phyloP scores from a whole-genome alignment of 53 echinoderm and acorn worm genomes.

The Stichopus horrens region DNA sequence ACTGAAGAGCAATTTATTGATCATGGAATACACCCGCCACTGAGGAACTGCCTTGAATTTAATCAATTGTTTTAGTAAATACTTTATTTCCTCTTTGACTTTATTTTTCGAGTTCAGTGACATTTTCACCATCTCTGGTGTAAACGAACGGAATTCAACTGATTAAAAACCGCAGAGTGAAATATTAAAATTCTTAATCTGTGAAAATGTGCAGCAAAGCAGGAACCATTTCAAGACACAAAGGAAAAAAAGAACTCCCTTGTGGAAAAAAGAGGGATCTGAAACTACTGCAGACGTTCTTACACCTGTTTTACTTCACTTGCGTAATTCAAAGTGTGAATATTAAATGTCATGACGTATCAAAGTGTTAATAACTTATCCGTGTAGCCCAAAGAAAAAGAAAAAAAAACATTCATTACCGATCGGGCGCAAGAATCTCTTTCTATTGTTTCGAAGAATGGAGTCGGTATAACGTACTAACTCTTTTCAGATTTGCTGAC shows the following conservation, averaged over 20 bases:
- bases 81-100: background rate
- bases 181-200: background rate
- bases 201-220: background rate
- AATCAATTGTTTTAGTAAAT: background rate
- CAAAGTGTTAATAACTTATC: background rate
- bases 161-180: background rate
- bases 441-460: too few species aligned
- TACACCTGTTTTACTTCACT: conserved; percentile 21
- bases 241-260: too few species aligned
- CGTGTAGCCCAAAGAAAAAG: background rate
- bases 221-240: background rate
- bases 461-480: too few species aligned
- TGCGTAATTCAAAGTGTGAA: background rate
- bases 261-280: too few species aligned
- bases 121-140: background rate
- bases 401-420: too few species aligned
- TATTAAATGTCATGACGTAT: background rate
- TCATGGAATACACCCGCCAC: background rate
- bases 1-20: background rate
- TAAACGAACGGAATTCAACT: background rate
- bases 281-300: background rate
- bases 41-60: background rate
- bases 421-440: too few species aligned
- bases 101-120: background rate
- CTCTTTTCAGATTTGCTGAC: too few species aligned